Evolutionary conservation across 2,888 invertebrate species (phyloP).

Genomic region (Nasonia oneida): DNA sequence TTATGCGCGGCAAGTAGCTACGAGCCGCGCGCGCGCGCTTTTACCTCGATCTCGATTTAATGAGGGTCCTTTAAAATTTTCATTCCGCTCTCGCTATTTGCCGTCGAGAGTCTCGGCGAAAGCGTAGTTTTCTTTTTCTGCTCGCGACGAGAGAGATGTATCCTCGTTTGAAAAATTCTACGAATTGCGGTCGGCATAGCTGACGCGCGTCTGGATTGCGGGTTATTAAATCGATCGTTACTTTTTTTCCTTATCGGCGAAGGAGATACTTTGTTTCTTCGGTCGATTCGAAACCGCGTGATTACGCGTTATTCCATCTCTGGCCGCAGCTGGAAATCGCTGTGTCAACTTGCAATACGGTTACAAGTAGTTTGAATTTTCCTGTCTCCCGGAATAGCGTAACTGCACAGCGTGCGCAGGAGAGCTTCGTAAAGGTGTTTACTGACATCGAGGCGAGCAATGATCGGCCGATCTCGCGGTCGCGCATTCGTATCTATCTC

Average conservation of each 20-base stretch:
- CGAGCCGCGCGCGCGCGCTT: not conserved
- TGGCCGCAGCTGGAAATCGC: too few species aligned
- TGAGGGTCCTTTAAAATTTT: constrained; percentile 13
- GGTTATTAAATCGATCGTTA: not conserved
- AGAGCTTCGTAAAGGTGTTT: not conserved
- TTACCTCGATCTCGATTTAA: constrained; percentile 6
- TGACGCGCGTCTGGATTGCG: not conserved
- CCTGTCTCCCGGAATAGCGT: too few species aligned
- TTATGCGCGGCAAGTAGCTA: not conserved
- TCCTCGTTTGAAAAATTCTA: not conserved
- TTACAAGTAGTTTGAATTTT: too few species aligned
- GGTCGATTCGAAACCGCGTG: too few species aligned
- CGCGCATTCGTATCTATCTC: not conserved
- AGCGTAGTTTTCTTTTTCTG: not conserved
- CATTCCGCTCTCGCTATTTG: constrained; percentile 6
- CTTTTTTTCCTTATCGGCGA: not conserved
- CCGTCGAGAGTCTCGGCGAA: not conserved
- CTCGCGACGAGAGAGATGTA: not conserved
- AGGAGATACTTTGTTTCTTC: too few species aligned
- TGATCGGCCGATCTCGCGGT: not conserved
- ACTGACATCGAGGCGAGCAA: not conserved
- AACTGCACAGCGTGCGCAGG: too few species aligned
- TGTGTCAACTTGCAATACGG: too few species aligned
- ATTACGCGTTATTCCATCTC: too few species aligned
- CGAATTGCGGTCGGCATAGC: not conserved